Conservation (phyloP, 1,140 invertebrate species). For the Achroia grisella region DNA sequence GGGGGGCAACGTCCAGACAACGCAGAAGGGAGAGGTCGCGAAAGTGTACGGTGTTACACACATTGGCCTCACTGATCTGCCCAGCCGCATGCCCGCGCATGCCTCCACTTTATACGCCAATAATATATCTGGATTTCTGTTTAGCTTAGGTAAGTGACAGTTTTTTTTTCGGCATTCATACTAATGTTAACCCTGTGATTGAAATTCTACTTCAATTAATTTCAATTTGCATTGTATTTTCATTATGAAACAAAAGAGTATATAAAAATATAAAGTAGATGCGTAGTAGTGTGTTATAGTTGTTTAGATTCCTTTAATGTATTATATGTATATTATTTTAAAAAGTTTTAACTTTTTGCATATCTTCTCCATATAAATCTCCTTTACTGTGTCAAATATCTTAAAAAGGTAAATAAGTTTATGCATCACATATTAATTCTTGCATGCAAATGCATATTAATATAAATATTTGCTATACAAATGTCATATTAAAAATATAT, state of each 20-base stretch:
- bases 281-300: too few species aligned
- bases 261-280: neutral
- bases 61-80: slow-evolving; percentile 90
- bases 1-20: slow-evolving; percentile 92
- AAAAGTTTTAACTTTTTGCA: too few species aligned
- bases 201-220: neutral
- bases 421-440: too few species aligned
- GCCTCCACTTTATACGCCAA: slow-evolving; percentile 91
- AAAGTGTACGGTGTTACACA: slow-evolving; percentile 87
- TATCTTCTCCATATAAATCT: too few species aligned
- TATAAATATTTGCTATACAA: too few species aligned
- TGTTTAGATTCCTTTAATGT: neutral
- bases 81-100: slow-evolving; percentile 89
- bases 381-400: too few species aligned
- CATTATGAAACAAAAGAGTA: too few species aligned
- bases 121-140: slow-evolving; percentile 91
- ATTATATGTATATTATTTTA: too few species aligned
- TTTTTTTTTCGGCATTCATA: slow-evolving; percentile 2
- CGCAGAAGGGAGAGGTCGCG: slow-evolving; percentile 84
- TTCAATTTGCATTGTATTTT: neutral
- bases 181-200: too few species aligned
- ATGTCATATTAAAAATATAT: too few species aligned
- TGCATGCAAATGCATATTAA: too few species aligned
- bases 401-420: too few species aligned
- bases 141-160: slow-evolving; percentile 80